Percentiles rank a stretch among this genome's conserved stretches.
phyloP scores from a whole-genome alignment of 92 coral and sea anemone species.

The Nematostella vectensis region DNA sequence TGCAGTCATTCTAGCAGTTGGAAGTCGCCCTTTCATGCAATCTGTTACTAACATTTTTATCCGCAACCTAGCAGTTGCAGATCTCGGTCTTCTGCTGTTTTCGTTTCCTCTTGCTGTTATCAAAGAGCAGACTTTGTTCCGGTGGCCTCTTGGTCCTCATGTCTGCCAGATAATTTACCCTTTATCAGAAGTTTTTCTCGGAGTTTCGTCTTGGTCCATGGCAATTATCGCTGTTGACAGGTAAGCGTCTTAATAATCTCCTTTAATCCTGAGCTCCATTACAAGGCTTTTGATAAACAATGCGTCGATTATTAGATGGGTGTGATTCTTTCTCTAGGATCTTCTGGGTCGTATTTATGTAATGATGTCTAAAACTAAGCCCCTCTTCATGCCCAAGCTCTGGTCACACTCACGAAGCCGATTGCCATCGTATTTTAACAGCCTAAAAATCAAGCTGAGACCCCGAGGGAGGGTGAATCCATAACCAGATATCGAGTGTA shows the following conservation, averaged over 20 bases:
- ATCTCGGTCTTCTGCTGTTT: conserved; percentile 64
- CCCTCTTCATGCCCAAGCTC: no score
- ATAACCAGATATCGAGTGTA: no score
- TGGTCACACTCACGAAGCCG: no score
- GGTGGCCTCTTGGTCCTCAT: conserved; percentile 76
- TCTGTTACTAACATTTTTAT: conserved; percentile 57
- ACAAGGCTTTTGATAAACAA: no score
- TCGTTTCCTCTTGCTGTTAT: conserved; percentile 71
- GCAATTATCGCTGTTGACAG: conserved; percentile 72
- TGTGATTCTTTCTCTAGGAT: no score
- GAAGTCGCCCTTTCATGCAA: conserved; percentile 33
- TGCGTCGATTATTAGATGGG: no score
- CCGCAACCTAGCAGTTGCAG: conserved; percentile 79
- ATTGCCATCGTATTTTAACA: no score
- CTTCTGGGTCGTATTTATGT: no score
- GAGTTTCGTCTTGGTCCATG: conserved; percentile 78
- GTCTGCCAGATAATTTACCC: conserved; percentile 63
- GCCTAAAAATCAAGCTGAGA: no score
- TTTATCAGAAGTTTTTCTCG: conserved; percentile 66
- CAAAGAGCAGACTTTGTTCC: conserved; percentile 35
- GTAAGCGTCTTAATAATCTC: conserved; percentile 2
- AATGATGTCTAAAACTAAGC: no score
- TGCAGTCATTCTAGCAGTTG: conserved; percentile 49
- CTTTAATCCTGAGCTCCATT: background rate
- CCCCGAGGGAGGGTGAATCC: no score